Percentiles rank a stretch among this genome's conserved stretches.
These are phyloP conservation scores for Dasyprocta punctata DNA, from an alignment of 2,113 vertebrate species.

Conservation along the genomic window DNA sequence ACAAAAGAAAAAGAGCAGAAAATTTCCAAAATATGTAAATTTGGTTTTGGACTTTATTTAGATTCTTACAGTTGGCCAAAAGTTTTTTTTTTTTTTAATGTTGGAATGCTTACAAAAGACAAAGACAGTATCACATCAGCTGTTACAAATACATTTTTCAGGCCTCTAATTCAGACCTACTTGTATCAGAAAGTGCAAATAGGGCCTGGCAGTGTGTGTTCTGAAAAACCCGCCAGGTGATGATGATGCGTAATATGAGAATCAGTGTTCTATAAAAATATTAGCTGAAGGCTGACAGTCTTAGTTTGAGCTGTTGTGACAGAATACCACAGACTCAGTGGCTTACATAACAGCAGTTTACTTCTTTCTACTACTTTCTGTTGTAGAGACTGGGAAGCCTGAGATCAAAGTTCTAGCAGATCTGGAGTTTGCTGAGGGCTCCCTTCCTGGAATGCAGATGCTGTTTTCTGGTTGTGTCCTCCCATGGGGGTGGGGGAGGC, in stretches of 20 bases:
- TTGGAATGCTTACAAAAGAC: slow-evolving; percentile 1
- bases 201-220: neutral
- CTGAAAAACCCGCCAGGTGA: neutral
- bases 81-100: neutral
- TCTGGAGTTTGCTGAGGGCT: neutral
- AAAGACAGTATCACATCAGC: neutral
- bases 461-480: neutral
- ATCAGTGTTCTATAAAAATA: slow-evolving; percentile 13
- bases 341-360: neutral
- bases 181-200: neutral
- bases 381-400: neutral
- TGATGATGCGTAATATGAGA: neutral
- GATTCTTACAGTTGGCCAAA: neutral
- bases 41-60: slow-evolving; percentile 47
- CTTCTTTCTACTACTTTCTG: neutral
- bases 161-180: neutral
- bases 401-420: neutral
- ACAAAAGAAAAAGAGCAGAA: slow-evolving; percentile 19
- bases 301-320: neutral
- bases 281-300: neutral
- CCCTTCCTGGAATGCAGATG: neutral
- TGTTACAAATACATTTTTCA: neutral
- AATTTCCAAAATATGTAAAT: slow-evolving; percentile 6
- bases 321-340: neutral
- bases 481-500: neutral